Conservation (phyloP, 2,888 invertebrate species). For the Limnephilus marmoratus region DNA sequence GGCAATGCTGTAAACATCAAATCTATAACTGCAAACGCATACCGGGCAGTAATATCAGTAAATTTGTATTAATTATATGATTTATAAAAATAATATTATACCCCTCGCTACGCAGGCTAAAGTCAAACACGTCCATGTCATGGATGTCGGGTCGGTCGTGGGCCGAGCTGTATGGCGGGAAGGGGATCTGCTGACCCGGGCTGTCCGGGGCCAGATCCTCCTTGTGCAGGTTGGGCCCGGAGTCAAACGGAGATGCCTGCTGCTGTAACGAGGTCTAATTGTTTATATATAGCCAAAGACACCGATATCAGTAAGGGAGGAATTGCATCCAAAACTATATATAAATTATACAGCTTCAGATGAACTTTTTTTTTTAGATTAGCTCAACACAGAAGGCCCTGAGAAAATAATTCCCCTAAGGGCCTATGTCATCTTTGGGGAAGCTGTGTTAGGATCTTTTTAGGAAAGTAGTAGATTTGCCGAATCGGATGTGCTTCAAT, state of each 20-base stretch:
- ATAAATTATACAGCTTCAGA: no score
- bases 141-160: conserved; percentile 25
- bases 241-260: conserved; percentile 16
- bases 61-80: background rate
- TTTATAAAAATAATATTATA: background rate
- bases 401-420: no score
- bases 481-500: no score
- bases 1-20: background rate
- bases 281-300: background rate
- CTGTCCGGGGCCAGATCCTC: conserved; percentile 50
- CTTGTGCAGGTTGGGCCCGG: conserved; percentile 28
- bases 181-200: conserved; percentile 47
- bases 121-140: conserved; percentile 56
- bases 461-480: no score
- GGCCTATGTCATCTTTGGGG: no score
- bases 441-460: no score
- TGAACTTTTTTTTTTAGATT: no score
- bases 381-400: no score
- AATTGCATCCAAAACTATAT: no score
- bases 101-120: conserved; percentile 37
- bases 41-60: background rate
- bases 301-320: background rate
- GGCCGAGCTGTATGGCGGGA: conserved; percentile 27
- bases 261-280: background rate
- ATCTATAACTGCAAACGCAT: background rate